Conservation (phyloP, 2,113 vertebrate species). For the Aleadryas rufinucha region DNA sequence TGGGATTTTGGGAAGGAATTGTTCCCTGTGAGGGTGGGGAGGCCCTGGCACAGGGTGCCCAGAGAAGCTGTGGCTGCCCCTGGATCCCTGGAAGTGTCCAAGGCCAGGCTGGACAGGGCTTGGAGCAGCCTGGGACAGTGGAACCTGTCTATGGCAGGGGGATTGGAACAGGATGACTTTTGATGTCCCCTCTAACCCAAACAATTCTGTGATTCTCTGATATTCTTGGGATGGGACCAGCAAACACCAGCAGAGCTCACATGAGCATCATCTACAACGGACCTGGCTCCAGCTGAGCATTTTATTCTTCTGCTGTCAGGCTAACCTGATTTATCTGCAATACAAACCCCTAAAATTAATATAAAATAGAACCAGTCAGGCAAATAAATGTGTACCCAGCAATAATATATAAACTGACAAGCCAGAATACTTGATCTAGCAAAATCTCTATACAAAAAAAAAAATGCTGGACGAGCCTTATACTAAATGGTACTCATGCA, state of each 20-base stretch:
- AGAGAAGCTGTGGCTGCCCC: background rate
- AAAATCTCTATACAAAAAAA: background rate
- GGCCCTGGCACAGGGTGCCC: background rate
- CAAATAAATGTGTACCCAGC: background rate
- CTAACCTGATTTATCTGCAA: background rate
- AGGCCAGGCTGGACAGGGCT: background rate
- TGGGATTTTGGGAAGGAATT: background rate
- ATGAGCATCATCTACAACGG: background rate
- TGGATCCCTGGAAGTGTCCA: background rate
- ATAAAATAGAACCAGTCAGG: background rate
- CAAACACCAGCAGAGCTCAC: background rate
- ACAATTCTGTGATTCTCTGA: background rate
- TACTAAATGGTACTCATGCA: background rate
- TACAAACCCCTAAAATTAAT: background rate
- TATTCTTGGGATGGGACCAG: background rate
- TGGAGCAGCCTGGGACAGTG: fast-evolving
- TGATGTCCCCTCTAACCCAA: background rate
- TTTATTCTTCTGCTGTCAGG: background rate
- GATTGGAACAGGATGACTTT: background rate
- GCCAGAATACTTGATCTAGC: background rate
- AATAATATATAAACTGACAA: background rate
- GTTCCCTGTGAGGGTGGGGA: fast-evolving
- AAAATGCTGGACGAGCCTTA: background rate
- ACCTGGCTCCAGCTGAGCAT: background rate
- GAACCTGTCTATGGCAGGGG: background rate